Conservation (phyloP, 2,113 vertebrate genomes). For the Nansenia antarctica region DNA sequence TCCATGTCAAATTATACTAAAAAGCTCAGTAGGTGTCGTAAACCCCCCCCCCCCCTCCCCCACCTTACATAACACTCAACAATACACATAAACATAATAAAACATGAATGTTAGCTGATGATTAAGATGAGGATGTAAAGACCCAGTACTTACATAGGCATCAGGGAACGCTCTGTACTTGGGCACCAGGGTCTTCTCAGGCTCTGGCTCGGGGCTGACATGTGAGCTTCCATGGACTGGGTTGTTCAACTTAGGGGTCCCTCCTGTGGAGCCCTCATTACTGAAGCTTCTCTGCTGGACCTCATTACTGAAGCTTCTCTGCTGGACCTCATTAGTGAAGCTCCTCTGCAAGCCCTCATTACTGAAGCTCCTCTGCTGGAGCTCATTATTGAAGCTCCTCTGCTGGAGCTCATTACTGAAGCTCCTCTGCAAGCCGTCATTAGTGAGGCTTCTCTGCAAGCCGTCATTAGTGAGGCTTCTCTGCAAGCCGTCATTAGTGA, state of each 20-base stretch:
- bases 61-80: too few relatives aligned
- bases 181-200: constrained; percentile 27
- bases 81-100: not conserved
- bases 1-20: not conserved
- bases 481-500: not conserved
- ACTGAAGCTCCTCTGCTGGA: constrained; percentile 60
- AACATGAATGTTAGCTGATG: too few relatives aligned
- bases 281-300: not conserved
- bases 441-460: too few relatives aligned
- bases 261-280: constrained; percentile 3
- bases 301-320: constrained; percentile 15
- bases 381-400: too few relatives aligned
- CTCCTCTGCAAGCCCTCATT: constrained; percentile 26
- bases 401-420: too few relatives aligned
- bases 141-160: constrained; percentile 79
- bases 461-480: not conserved
- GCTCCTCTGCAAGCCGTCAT: too few relatives aligned
- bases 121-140: too few relatives aligned
- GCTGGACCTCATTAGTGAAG: constrained; percentile 15
- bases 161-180: constrained; percentile 68
- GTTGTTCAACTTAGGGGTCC: constrained; percentile 36
- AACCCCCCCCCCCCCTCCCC: too few relatives aligned
- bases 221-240: constrained; percentile 4
- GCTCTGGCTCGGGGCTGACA: constrained; percentile 40
- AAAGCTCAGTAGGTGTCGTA: not conserved